Evolutionary conservation across 1,140 invertebrate genomes (phyloP).

Genomic region (Sycophila sp.): DNA sequence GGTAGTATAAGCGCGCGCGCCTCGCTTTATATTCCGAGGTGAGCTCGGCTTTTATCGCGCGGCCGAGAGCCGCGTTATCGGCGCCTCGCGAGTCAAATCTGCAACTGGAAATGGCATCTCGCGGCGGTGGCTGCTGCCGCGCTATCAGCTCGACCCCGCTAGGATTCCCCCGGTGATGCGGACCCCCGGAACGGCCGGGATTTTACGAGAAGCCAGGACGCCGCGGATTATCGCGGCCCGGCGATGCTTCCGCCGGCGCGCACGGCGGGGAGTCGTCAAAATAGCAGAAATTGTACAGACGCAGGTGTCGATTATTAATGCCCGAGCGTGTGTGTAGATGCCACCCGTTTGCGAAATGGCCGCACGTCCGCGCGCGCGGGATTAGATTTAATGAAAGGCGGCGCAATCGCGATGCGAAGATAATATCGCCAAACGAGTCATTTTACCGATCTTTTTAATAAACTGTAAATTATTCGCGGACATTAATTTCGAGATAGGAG

Average conservation of each 20-base stretch:
- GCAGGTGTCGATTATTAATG: slow-evolving; percentile 25
- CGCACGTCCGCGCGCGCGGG: background rate
- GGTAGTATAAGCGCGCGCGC: background rate
- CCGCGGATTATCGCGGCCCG: slow-evolving; percentile 4
- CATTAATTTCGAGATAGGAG: no score
- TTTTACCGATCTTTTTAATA: no score
- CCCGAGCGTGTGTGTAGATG: no score
- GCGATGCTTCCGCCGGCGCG: background rate
- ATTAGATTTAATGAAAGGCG: no score
- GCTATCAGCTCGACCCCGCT: slow-evolving; percentile 3
- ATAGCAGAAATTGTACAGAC: slow-evolving; percentile 5
- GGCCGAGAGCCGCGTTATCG: slow-evolving; percentile 33
- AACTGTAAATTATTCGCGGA: no score
- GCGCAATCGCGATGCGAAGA: no score
- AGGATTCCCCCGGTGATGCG: slow-evolving; percentile 17
- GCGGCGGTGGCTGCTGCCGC: background rate
- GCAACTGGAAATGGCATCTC: slow-evolving; percentile 41
- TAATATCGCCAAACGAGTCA: no score
- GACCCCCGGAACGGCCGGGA: slow-evolving; percentile 20
- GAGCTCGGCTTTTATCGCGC: slow-evolving; percentile 8
- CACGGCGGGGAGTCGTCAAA: background rate
- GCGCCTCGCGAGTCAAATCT: slow-evolving; percentile 44
- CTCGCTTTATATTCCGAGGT: slow-evolving; percentile 2
- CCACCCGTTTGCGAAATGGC: background rate
- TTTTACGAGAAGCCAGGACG: slow-evolving; percentile 29